Conservation (phyloP, 1,140 invertebrate species). For the Drosophila nannoptera region DNA sequence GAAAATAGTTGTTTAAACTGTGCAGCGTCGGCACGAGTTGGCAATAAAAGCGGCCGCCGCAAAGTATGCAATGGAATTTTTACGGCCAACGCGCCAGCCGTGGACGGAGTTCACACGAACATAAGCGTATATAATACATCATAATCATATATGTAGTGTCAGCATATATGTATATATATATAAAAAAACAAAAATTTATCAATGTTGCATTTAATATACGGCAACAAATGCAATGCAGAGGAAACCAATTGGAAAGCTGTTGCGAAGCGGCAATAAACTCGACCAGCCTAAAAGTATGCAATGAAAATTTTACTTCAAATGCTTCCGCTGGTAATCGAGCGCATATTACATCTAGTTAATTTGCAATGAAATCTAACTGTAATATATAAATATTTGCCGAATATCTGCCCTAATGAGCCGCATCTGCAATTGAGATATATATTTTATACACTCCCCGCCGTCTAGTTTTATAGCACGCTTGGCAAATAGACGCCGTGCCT, state of each 20-base stretch:
- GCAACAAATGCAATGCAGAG: neutral
- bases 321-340: neutral
- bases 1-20: neutral
- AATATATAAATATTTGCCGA: neutral
- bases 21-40: neutral
- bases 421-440: too few relatives aligned
- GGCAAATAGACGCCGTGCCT: too few relatives aligned
- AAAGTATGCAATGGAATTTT: neutral
- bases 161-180: too few relatives aligned
- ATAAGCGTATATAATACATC: too few relatives aligned
- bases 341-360: neutral
- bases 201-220: neutral
- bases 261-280: neutral
- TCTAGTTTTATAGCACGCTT: too few relatives aligned
- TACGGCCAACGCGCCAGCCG: too few relatives aligned
- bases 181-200: neutral
- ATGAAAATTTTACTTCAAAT: neutral
- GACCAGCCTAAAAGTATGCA: neutral
- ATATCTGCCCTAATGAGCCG: too few relatives aligned
- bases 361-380: neutral
- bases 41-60: neutral
- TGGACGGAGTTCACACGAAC: too few relatives aligned
- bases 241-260: neutral
- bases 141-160: too few relatives aligned
- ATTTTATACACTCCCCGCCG: too few relatives aligned